Conservation (phyloP, 2,888 invertebrate species). For the Phalera bucephala region DNA sequence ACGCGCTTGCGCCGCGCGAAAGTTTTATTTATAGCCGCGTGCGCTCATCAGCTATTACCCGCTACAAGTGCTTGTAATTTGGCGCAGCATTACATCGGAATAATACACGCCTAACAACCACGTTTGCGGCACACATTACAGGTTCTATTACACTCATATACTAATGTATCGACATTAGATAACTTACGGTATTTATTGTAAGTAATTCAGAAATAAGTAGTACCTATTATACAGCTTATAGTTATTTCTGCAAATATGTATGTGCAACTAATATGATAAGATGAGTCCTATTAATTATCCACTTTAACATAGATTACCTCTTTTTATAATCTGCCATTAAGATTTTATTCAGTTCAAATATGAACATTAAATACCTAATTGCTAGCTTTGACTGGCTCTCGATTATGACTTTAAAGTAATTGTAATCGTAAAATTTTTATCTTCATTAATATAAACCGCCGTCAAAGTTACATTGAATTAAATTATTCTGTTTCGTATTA, state of each 20-base stretch:
- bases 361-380: constrained; percentile 19
- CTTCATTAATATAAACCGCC: constrained; percentile 34
- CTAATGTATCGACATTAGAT: background rate
- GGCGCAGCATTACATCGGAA: constrained; percentile 12
- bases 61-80: constrained; percentile 32
- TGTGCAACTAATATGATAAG: background rate
- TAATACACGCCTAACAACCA: background rate
- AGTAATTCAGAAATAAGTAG: too few species aligned
- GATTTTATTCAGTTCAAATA: constrained; percentile 22
- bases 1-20: constrained; percentile 72
- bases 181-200: background rate
- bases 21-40: constrained; percentile 75
- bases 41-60: constrained; percentile 53
- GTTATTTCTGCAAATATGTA: background rate
- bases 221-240: background rate
- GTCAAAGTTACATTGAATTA: constrained; percentile 50
- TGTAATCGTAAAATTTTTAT: constrained; percentile 52
- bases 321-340: constrained; percentile 19
- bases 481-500: constrained; percentile 9
- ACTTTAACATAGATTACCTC: constrained; percentile 3
- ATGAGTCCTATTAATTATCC: constrained; percentile 2
- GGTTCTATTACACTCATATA: background rate
- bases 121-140: background rate
- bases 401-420: constrained; percentile 37
- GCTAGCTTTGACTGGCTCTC: constrained; percentile 18